phyloP scores from a whole-genome alignment of 1,140 invertebrate species.

The Zaprionus davidi region DNA sequence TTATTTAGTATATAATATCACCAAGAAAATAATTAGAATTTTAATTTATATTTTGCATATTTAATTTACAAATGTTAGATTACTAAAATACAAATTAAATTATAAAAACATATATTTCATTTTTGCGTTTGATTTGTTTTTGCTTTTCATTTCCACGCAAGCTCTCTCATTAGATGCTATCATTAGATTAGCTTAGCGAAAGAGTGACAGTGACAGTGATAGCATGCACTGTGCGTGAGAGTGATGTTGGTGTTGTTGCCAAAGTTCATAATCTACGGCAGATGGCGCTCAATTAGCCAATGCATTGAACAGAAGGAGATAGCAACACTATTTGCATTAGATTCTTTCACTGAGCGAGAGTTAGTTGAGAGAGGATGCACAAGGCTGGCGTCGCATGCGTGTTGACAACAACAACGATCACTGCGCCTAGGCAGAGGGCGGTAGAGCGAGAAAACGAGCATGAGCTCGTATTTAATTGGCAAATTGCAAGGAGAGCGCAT shows the following conservation, averaged over 20 bases:
- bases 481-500: background rate
- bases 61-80: no score
- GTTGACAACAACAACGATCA: conserved; percentile 4
- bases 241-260: background rate
- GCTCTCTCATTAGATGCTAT: background rate
- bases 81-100: no score
- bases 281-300: background rate
- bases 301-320: background rate
- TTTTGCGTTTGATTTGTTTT: background rate
- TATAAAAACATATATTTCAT: no score
- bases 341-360: background rate
- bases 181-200: background rate
- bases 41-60: background rate
- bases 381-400: background rate
- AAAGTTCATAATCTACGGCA: background rate
- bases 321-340: background rate
- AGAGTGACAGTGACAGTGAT: background rate
- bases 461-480: background rate
- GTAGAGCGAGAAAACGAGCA: no score
- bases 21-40: background rate
- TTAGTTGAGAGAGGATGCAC: background rate
- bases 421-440: background rate
- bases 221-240: background rate
- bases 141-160: background rate
- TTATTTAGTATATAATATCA: no score